Conservation (phyloP, 2,888 invertebrate species). For the Chorisops tibialis region DNA sequence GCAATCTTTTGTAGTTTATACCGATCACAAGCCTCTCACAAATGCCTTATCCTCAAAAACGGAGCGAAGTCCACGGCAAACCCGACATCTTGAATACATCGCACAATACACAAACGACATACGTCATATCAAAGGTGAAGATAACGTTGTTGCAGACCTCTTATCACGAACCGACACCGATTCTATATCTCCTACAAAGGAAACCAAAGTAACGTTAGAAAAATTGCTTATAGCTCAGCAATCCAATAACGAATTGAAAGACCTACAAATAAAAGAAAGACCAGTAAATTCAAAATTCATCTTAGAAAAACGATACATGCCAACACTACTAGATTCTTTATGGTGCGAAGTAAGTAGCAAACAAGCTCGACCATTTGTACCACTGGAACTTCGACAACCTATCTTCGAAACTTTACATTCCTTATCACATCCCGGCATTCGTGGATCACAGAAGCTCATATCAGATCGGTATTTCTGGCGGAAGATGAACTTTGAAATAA, state of each 20-base stretch:
- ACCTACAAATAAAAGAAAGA: background rate
- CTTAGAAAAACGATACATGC: background rate
- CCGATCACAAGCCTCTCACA: slow-evolving; percentile 38
- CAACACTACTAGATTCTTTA: background rate
- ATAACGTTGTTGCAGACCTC: background rate
- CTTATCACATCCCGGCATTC: slow-evolving; percentile 10
- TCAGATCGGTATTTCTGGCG: slow-evolving; percentile 17
- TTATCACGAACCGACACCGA: no score
- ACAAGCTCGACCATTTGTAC: slow-evolving; percentile 9
- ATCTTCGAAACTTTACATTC: background rate
- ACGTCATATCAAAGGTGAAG: background rate
- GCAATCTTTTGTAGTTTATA: slow-evolving; percentile 34
- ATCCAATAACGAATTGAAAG: background rate
- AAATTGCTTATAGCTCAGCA: background rate
- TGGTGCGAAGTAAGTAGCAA: background rate
- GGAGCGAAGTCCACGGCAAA: slow-evolving; percentile 7
- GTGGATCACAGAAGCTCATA: background rate
- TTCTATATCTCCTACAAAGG: no score
- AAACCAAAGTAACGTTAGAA: no score
- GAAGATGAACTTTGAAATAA: background rate
- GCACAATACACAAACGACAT: background rate
- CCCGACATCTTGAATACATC: slow-evolving; percentile 29
- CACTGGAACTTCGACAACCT: background rate
- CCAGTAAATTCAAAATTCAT: no score
- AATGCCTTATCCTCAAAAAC: slow-evolving; percentile 37